Percentiles rank a stretch among this genome's conserved stretches.
Conservation (phyloP, 2,888 invertebrate species). For the Lamproptera curius region DNA sequence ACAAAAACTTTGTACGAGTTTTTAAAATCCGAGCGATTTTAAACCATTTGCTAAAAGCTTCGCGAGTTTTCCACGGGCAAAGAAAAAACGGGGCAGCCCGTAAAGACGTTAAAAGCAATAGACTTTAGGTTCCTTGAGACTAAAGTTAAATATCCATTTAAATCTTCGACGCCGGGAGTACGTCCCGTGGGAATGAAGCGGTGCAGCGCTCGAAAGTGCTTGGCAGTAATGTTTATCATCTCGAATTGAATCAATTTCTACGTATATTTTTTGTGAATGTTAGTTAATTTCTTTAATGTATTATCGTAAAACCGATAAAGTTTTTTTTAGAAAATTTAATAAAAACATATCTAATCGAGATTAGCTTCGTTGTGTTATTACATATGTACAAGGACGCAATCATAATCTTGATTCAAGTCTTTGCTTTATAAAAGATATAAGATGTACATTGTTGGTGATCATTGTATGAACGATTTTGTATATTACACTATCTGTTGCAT, state of each 20-base stretch:
- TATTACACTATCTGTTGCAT: no score
- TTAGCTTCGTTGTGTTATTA: no score
- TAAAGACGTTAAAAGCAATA: conserved; percentile 60
- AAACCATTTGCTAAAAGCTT: conserved; percentile 69
- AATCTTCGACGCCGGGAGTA: conserved; percentile 61
- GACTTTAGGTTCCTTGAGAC: conserved; percentile 72
- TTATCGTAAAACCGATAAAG: no score
- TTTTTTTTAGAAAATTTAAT: no score
- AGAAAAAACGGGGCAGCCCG: conserved; percentile 45
- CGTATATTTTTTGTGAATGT: not conserved
- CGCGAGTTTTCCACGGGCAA: conserved; percentile 49
- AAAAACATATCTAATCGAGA: no score
- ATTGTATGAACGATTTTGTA: no score
- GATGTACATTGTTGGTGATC: no score
- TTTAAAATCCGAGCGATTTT: conserved; percentile 56
- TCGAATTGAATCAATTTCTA: conserved; percentile 9
- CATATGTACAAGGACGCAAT: no score
- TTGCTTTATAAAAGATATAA: no score
- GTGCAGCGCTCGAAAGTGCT: conserved; percentile 54
- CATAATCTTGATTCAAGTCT: no score
- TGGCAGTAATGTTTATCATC: conserved; percentile 20
- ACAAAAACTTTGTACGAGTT: conserved; percentile 39
- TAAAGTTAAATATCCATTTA: conserved; percentile 78
- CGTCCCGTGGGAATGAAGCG: conserved; percentile 52
- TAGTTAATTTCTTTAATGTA: no score